Percentiles rank a stretch among this genome's conserved stretches.
Evolutionary conservation across 35 echinoderm and acorn worm species (phyloP).

Genomic region (Lytechinus pictus): DNA sequence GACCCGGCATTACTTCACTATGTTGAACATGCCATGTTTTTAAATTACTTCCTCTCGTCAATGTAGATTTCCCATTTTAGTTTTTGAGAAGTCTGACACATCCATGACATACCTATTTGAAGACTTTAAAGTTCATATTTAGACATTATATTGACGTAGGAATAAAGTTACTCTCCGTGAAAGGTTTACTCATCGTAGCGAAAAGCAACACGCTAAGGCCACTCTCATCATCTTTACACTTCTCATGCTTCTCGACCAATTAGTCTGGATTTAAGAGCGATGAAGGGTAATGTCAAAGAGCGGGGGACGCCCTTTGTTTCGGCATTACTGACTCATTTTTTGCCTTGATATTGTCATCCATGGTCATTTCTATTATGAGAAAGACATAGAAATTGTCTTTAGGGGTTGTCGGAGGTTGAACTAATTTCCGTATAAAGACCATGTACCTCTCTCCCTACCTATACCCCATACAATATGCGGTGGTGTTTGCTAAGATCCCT

Average conservation of each 20-base stretch:
- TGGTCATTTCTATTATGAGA: not conserved
- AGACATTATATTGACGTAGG: not conserved
- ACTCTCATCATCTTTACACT: not conserved
- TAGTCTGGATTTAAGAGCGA: not conserved
- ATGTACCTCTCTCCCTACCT: too few relatives aligned
- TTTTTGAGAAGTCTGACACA: conserved; percentile 4
- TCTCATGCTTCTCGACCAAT: not conserved
- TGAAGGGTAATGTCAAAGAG: not conserved
- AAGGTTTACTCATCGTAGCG: not conserved
- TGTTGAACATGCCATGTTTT: not conserved
- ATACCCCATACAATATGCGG: too few relatives aligned
- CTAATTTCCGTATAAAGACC: not conserved
- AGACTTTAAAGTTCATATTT: not conserved
- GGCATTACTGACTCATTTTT: not conserved
- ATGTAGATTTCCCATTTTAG: not conserved
- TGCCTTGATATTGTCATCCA: not conserved
- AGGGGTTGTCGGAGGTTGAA: not conserved
- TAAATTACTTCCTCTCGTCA: not conserved
- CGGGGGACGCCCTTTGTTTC: not conserved
- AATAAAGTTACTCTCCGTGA: not conserved
- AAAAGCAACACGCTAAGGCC: not conserved
- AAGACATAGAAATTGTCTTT: not conserved
- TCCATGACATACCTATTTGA: not conserved
- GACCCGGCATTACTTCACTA: not conserved
- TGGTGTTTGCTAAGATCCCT: too few relatives aligned